Evolutionary conservation across 2,113 vertebrate genomes (phyloP).

Genomic region (Varanus komodoensis): DNA sequence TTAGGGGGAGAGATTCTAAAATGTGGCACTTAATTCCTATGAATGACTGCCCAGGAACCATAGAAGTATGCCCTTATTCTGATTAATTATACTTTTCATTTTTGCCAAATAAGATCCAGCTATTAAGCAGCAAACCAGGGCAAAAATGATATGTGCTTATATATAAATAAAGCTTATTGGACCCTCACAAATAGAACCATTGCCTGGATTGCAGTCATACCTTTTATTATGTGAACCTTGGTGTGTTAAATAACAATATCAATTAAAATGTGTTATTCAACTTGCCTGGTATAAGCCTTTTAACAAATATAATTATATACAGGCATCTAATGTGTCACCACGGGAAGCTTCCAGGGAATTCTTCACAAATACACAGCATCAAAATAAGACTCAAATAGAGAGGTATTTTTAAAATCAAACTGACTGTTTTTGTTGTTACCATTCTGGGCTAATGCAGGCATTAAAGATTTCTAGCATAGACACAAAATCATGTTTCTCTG

Average conservation of each 20-base stretch:
- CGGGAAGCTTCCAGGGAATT: constrained; percentile 11
- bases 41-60: background rate
- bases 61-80: background rate
- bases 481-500: constrained; percentile 10
- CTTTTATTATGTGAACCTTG: background rate
- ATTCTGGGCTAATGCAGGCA: background rate
- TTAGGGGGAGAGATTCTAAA: background rate
- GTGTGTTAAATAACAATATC: constrained; percentile 11
- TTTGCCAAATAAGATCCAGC: background rate
- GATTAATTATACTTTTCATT: background rate
- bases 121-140: background rate
- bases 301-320: constrained; percentile 27
- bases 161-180: background rate
- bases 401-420: constrained; percentile 8
- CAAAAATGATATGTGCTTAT: background rate
- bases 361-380: background rate
- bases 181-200: background rate
- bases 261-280: constrained; percentile 30
- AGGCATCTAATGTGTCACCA: constrained; percentile 28
- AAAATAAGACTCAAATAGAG: constrained; percentile 14
- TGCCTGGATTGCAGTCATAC: background rate
- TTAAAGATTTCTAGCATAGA: constrained; percentile 10
- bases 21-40: no score
- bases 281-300: constrained; percentile 16
- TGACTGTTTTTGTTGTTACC: background rate